A percentile compares a stretch with the other conserved stretches of the same genome.
Conservation (phyloP, 2,888 invertebrate species). For the Drosophila nigricruria region DNA sequence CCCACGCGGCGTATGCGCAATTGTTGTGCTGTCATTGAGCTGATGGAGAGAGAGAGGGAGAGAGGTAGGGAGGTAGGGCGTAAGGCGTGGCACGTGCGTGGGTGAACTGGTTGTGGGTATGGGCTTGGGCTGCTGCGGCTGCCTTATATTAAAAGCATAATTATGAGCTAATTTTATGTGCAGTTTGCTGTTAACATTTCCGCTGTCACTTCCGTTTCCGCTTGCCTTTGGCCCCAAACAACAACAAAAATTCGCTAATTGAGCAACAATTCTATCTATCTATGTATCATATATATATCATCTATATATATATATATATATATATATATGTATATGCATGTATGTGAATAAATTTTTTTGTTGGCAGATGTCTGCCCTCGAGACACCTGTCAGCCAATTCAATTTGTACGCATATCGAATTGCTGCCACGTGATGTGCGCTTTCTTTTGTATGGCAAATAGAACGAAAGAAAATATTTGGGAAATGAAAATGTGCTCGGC, state of each 20-base stretch:
- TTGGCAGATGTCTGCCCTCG: conserved; percentile 30
- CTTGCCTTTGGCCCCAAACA: conserved; percentile 16
- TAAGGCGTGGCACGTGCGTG: background rate
- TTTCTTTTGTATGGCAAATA: conserved; percentile 4
- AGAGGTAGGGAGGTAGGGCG: background rate
- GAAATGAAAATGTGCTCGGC: conserved; percentile 23
- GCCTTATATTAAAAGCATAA: conserved; percentile 53
- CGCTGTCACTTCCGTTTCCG: conserved; percentile 45
- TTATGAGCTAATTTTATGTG: conserved; percentile 66
- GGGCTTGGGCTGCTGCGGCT: background rate
- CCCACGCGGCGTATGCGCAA: conserved; percentile 53
- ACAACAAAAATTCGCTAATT: conserved; percentile 5
- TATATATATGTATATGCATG: background rate
- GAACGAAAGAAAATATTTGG: conserved; percentile 3
- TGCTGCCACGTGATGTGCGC: conserved; percentile 42
- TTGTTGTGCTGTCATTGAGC: conserved; percentile 7
- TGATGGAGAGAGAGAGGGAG: background rate
- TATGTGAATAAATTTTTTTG: background rate
- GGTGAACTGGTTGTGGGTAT: too few relatives aligned
- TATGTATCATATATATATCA: background rate
- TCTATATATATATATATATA: background rate
- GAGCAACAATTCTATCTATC: conserved; percentile 3
- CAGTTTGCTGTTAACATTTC: conserved; percentile 55
- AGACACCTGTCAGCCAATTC: conserved; percentile 72
- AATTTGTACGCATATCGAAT: conserved; percentile 55